Conservation (phyloP, 1,140 invertebrate species). For the Leucophenga varia region DNA sequence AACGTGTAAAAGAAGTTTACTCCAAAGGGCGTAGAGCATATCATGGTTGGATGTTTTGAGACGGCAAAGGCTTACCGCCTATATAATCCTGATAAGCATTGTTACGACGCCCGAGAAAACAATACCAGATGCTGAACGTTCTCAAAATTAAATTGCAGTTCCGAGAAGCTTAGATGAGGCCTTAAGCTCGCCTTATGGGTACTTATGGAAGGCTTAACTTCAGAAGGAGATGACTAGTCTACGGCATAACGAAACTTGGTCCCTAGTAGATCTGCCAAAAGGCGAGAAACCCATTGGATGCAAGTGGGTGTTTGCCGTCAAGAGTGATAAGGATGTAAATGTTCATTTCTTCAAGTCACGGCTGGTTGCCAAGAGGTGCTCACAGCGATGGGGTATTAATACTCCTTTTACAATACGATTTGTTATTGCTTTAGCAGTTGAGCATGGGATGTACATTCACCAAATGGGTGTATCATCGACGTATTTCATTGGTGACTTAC, state of each 20-base stretch:
- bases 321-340: slow-evolving; percentile 13
- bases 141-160: too few species aligned
- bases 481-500: neutral
- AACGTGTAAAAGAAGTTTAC: slow-evolving; percentile 46
- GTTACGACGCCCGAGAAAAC: slow-evolving; percentile 3
- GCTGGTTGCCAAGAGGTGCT: slow-evolving; percentile 50
- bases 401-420: slow-evolving; percentile 33
- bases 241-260: slow-evolving; percentile 38
- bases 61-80: slow-evolving; percentile 54
- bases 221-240: slow-evolving; percentile 30
- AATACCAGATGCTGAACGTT: slow-evolving; percentile 8
- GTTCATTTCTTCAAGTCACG: slow-evolving; percentile 51
- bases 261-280: slow-evolving; percentile 23
- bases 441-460: slow-evolving; percentile 5
- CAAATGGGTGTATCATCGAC: slow-evolving; percentile 5
- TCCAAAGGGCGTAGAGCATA: slow-evolving; percentile 34
- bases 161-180: slow-evolving; percentile 9
- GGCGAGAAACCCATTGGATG: slow-evolving; percentile 4
- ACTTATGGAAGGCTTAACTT: slow-evolving; percentile 36
- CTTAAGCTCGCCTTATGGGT: slow-evolving; percentile 3
- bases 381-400: slow-evolving; percentile 34
- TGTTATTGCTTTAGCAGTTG: slow-evolving; percentile 25
- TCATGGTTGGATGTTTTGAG: slow-evolving; percentile 58
- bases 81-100: slow-evolving; percentile 20
- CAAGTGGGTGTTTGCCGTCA: slow-evolving; percentile 30